These are phyloP conservation scores for Pseudomyrmex flavicornis DNA, from an alignment of 1,140 invertebrate genomes.

Conservation along the genomic window DNA sequence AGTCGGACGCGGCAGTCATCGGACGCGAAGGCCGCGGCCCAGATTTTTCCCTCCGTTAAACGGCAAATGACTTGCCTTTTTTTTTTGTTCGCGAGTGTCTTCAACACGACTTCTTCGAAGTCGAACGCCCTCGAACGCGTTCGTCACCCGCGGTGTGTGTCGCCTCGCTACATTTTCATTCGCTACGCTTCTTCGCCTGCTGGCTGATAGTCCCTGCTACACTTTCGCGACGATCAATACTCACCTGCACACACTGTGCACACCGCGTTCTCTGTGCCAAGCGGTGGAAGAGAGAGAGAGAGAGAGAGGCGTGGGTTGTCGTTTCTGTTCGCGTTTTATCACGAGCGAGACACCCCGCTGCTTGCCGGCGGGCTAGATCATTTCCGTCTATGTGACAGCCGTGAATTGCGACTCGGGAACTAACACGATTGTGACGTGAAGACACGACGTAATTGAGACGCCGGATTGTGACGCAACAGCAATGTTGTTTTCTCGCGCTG, in stretches of 20 bases:
- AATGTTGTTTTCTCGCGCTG: neutral
- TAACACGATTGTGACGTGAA: slow-evolving; percentile 1
- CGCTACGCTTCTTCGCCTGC: slow-evolving; percentile 33
- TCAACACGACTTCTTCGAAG: neutral
- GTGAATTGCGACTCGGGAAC: slow-evolving; percentile 22
- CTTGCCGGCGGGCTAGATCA: neutral
- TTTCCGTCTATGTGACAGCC: slow-evolving; percentile 33
- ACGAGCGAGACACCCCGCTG: neutral
- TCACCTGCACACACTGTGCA: slow-evolving; percentile 68
- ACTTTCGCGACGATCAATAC: slow-evolving; percentile 74
- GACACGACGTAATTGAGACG: slow-evolving; percentile 9
- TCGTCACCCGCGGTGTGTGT: neutral
- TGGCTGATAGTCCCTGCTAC: slow-evolving; percentile 65
- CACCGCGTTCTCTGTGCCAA: neutral
- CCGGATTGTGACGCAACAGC: neutral
- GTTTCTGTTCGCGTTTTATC: slow-evolving; percentile 29
- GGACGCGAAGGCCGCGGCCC: slow-evolving; percentile 8
- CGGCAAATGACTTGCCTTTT: slow-evolving; percentile 11
- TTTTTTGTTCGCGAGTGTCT: neutral
- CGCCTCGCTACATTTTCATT: slow-evolving; percentile 21
- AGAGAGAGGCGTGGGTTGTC: slow-evolving; percentile 49
- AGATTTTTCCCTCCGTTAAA: slow-evolving; percentile 20
- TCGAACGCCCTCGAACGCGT: neutral
- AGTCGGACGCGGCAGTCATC: neutral
- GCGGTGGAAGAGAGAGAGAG: slow-evolving; percentile 6